Conservation (phyloP, 2,797 vertebrate species). For the Crenichthys baileyi region DNA sequence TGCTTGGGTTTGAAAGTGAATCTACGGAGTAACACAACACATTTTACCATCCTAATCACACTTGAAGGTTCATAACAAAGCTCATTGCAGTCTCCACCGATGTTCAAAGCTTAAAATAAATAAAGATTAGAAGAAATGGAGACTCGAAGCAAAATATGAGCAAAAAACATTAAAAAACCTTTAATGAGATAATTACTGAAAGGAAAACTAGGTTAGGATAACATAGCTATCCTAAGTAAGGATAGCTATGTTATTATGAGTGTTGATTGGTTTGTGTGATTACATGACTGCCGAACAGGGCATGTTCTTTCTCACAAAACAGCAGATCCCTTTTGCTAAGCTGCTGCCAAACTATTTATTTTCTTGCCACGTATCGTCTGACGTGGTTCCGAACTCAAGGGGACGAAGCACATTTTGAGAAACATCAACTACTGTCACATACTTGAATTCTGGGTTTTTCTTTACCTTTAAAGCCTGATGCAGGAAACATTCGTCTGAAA, state of each 20-base stretch:
- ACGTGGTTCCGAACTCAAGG: neutral
- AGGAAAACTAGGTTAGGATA: neutral
- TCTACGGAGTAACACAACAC: neutral
- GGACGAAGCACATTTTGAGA: neutral
- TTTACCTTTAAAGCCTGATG: too few relatives aligned
- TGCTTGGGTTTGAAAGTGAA: neutral
- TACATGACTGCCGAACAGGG: neutral
- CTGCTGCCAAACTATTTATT: neutral
- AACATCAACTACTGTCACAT: neutral
- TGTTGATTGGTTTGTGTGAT: conserved; percentile 11
- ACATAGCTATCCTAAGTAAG: neutral
- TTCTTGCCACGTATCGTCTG: neutral
- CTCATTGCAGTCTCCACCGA: neutral
- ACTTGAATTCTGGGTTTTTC: too few relatives aligned
- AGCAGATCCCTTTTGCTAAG: neutral
- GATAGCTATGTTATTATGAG: neutral
- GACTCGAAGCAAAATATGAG: neutral
- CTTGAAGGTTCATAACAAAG: neutral
- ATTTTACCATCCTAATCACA: conserved; percentile 12
- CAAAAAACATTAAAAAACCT: neutral
- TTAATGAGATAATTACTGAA: neutral
- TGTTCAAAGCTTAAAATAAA: neutral
- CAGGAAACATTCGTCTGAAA: too few relatives aligned
- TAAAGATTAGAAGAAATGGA: neutral
- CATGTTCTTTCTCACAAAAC: too few relatives aligned